These are phyloP conservation scores for Pheosia gnoma DNA, from an alignment of 2,888 invertebrate species.

Conservation along the genomic window DNA sequence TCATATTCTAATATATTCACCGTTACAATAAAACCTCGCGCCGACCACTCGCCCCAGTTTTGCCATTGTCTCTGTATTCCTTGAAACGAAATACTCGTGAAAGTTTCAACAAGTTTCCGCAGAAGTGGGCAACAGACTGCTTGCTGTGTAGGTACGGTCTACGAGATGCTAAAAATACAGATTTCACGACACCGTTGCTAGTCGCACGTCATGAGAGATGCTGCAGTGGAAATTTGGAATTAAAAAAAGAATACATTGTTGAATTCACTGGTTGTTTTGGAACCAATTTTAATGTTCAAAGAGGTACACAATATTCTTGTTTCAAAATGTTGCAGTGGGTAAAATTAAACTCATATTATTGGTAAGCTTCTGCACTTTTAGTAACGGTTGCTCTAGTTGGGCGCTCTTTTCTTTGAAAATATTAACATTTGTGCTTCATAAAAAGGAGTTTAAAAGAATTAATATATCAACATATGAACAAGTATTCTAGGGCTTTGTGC, in stretches of 20 bases:
- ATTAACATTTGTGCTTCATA: background rate
- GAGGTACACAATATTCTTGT: too few relatives aligned
- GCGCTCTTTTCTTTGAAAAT: background rate
- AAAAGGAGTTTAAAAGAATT: background rate
- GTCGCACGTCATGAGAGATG: background rate
- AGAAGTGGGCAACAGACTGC: background rate
- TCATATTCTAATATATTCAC: background rate
- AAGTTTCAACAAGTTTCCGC: background rate
- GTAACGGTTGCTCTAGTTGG: too few relatives aligned
- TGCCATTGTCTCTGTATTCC: constrained; percentile 1
- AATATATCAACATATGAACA: background rate
- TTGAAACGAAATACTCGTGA: background rate
- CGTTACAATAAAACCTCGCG: background rate
- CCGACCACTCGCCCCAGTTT: background rate
- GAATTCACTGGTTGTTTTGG: background rate
- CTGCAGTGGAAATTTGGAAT: background rate
- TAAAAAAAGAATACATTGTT: background rate
- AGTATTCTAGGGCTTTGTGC: background rate
- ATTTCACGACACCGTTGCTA: background rate
- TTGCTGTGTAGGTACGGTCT: background rate
- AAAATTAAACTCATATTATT: too few relatives aligned
- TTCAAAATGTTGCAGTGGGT: too few relatives aligned
- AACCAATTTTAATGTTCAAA: too few relatives aligned
- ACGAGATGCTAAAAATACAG: background rate
- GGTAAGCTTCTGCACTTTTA: too few relatives aligned